A percentile compares a stretch with the other conserved stretches of the same genome.
Conservation (phyloP, 2,888 invertebrate species). For the Stenichneumon culpator region DNA sequence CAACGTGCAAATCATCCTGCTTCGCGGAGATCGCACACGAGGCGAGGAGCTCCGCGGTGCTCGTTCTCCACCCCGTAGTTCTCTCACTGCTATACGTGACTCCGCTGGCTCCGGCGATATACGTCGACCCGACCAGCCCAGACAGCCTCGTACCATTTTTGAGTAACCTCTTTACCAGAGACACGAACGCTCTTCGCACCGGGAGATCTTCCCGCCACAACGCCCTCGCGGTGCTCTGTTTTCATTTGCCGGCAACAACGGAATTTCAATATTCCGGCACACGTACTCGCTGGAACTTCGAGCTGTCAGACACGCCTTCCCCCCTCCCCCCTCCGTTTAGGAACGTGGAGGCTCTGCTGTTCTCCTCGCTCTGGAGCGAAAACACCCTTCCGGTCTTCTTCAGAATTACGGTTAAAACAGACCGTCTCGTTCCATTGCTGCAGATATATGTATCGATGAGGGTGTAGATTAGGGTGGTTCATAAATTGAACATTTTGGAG, state of each 20-base stretch:
- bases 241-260: slow-evolving; percentile 49
- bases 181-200: slow-evolving; percentile 50
- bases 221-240: slow-evolving; percentile 42
- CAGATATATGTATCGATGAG: slow-evolving; percentile 52
- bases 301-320: neutral
- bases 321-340: neutral
- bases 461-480: too few relatives aligned
- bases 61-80: slow-evolving; percentile 15
- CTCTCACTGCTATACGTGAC: slow-evolving; percentile 47
- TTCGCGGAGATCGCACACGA: slow-evolving; percentile 16
- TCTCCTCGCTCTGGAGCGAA: neutral
- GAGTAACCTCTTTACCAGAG: slow-evolving; percentile 59
- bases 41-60: neutral
- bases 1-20: slow-evolving; percentile 53
- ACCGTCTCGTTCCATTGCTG: neutral
- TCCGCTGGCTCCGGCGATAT: slow-evolving; percentile 3
- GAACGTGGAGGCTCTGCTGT: slow-evolving; percentile 9
- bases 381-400: slow-evolving; percentile 31
- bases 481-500: too few relatives aligned
- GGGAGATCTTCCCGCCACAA: neutral
- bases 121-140: slow-evolving; percentile 9
- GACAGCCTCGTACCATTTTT: slow-evolving; percentile 56
- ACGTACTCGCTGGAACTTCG: slow-evolving; percentile 35
- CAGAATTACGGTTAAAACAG: slow-evolving; percentile 25
- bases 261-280: slow-evolving; percentile 73